These are phyloP conservation scores for Epizoanthus stellaris DNA, from an alignment of 92 coral and sea anemone genomes.

Conservation along the genomic window DNA sequence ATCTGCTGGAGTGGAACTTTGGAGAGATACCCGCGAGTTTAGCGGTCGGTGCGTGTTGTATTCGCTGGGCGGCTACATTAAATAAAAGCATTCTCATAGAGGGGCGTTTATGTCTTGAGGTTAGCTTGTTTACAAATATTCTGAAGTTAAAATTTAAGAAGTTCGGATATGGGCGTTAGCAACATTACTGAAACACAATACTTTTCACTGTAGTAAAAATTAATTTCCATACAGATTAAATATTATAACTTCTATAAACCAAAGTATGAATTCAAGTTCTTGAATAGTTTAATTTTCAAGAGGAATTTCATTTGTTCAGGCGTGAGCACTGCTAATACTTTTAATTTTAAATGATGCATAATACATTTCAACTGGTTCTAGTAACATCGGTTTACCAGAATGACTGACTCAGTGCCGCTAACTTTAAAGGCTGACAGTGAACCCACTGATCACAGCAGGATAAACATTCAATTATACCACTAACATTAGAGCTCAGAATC, in stretches of 20 bases:
- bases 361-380: background rate
- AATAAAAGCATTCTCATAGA: background rate
- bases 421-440: background rate
- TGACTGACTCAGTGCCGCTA: background rate
- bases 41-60: background rate
- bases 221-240: no score
- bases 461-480: background rate
- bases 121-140: slow-evolving; percentile 2
- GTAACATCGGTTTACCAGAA: slow-evolving; percentile 1
- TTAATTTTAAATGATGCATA: background rate
- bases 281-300: background rate
- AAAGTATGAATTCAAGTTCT: no score
- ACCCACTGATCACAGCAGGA: background rate
- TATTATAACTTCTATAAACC: no score
- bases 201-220: no score
- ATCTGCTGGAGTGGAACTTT: background rate
- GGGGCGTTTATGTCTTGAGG: slow-evolving; percentile 11
- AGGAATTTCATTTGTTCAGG: background rate
- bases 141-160: slow-evolving; percentile 3
- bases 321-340: background rate
- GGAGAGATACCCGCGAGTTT: background rate
- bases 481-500: background rate
- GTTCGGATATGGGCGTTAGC: no score
- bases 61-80: background rate
- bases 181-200: no score